Evolutionary conservation across 2,113 vertebrate genomes (phyloP).

Genomic region (Nesospiza acunhae): DNA sequence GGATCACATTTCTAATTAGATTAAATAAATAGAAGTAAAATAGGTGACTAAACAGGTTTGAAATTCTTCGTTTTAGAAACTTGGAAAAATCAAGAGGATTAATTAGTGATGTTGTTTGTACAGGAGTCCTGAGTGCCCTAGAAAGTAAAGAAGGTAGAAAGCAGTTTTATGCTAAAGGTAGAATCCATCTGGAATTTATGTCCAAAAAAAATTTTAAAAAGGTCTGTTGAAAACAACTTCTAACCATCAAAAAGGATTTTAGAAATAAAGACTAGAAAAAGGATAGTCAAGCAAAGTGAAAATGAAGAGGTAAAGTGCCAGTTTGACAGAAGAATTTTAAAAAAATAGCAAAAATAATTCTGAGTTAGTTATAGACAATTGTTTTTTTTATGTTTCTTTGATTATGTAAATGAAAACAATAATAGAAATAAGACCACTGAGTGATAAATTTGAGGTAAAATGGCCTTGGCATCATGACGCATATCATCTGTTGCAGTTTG

Average conservation of each 20-base stretch:
- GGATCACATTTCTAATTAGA: background rate
- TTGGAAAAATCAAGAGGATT: background rate
- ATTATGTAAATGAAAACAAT: background rate
- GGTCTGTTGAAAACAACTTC: background rate
- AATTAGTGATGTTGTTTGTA: background rate
- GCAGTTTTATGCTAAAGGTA: background rate
- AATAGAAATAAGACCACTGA: background rate
- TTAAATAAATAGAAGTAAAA: background rate
- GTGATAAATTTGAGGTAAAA: background rate
- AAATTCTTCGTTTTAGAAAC: background rate
- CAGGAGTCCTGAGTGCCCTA: background rate
- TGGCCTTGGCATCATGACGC: background rate
- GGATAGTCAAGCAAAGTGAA: background rate
- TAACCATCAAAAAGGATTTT: background rate
- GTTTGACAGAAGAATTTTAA: background rate
- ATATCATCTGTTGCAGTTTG: background rate
- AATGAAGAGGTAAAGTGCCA: background rate
- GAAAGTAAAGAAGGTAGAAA: background rate
- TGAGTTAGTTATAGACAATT: background rate
- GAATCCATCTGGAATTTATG: background rate
- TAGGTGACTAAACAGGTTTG: background rate
- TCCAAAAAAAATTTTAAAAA: background rate
- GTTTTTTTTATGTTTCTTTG: background rate
- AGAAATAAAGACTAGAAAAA: background rate
- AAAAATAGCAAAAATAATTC: background rate